Base-by-base conservation (phyloP, 2,113 vertebrate genomes). In the Hippolais icterina region DNA sequence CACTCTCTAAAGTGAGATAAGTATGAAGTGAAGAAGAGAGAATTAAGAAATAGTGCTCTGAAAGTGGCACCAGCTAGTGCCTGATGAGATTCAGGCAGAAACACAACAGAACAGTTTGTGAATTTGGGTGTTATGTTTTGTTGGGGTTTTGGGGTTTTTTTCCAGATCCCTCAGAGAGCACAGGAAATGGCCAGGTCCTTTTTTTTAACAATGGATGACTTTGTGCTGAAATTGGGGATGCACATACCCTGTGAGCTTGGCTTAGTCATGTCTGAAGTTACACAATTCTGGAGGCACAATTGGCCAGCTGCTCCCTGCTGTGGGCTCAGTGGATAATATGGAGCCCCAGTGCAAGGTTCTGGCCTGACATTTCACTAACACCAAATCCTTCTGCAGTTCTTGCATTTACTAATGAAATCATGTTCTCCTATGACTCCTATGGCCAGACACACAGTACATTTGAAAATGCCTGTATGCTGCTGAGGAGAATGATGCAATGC, bases 1-100 rank as follows among this genome's bases (percentile, higher is more conserved):
- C 95, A 97, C 95, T 91, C 93, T 94, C 92, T 91, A 93, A 97
- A 96, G 88, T 91, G 90, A 97, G 95, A 96, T 96, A 96, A 97
- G 97, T 88, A 94, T 84, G 85, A 95, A 94, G 54, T n/a, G 81
- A 96, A 93, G 94, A 94, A 95, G 76, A 87, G 93, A 95, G 80
- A 91, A 96, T 96, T 92, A 94, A 96, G 93, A 93, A 97, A 90
- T 52, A 96, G 90, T 82, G 70, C 68, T 94, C 87, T 91, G 85
- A 93, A 88, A 3, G 27, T 79, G 47, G 90, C 68, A 93, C 42
- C 83, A 95, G 88, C 53, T 86, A 90, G 71, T 89, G 90, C 78
- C 71, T 96, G 89, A 69, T 68, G 71, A 87, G 49, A 92, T 81
- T 80, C 65, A 89, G 80, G 59, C 88, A 96, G 86, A 84, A 95